A percentile compares a stretch with the other conserved stretches of the same genome.
Conservation (phyloP, 2,888 invertebrate genomes). For the Epistrophe grossulariae region DNA sequence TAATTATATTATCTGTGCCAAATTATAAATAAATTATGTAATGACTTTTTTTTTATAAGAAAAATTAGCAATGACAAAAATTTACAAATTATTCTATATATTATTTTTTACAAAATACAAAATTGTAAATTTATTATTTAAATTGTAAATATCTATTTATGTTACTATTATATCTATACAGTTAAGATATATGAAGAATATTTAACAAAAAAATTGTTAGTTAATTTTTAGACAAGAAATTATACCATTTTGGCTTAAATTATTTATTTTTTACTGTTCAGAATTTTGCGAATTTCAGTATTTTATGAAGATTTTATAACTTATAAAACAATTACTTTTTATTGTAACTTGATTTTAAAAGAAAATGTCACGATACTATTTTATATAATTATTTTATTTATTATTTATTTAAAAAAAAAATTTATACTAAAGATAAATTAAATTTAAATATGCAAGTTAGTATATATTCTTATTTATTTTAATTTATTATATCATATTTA, state of each 20-base stretch:
- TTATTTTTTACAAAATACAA: not conserved
- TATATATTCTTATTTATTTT: not conserved
- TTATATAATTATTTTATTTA: not conserved
- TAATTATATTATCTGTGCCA: not conserved
- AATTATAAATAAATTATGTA: not conserved
- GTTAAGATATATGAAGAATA: no score
- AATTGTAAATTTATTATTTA: not conserved
- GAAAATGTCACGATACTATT: not conserved
- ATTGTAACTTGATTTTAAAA: not conserved
- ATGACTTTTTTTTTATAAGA: not conserved
- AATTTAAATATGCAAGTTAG: not conserved
- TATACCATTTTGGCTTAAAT: no score
- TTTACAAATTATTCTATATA: not conserved
- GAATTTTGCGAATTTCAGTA: not conserved
- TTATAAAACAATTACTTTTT: not conserved
- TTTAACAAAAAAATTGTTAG: no score
- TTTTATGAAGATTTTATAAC: not conserved
- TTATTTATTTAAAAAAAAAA: not conserved
- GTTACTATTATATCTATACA: no score
- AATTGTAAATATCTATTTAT: constrained; percentile 7
- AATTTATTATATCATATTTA: constrained; percentile 15
- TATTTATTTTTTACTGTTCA: not conserved
- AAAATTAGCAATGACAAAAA: not conserved
- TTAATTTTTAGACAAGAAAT: no score
- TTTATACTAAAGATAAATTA: not conserved